These are phyloP conservation scores for Lacerta agilis DNA, from an alignment of 2,797 vertebrate species.

Conservation along the genomic window DNA sequence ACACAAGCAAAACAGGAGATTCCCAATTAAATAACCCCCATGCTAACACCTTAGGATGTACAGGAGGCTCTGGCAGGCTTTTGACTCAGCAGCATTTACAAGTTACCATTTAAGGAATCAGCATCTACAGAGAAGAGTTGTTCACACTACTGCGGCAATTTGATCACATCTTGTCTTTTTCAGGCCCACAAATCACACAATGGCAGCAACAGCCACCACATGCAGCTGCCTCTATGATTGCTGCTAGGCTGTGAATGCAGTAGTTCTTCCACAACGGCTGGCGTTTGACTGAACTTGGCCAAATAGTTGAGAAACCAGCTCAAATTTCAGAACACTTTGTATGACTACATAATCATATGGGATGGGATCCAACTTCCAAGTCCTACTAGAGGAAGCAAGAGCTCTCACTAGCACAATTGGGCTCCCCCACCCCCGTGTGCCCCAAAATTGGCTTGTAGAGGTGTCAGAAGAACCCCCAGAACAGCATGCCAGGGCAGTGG, in stretches of 20 bases:
- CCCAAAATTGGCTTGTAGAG: too few relatives aligned
- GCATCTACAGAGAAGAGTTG: background rate
- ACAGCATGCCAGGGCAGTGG: too few relatives aligned
- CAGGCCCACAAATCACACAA: background rate
- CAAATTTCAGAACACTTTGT: background rate
- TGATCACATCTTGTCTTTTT: background rate
- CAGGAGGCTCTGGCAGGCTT: background rate
- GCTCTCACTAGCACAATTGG: too few relatives aligned
- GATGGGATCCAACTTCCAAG: background rate
- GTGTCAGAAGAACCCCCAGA: too few relatives aligned
- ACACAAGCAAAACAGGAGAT: background rate
- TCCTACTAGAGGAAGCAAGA: too few relatives aligned
- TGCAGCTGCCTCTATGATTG: background rate
- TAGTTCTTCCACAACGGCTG: background rate
- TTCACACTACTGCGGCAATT: background rate
- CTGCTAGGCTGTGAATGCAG: background rate
- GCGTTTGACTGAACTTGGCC: background rate
- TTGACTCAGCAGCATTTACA: background rate
- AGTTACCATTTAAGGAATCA: background rate
- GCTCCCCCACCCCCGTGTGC: too few relatives aligned
- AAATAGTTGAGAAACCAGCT: background rate
- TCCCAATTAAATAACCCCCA: background rate
- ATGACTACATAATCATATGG: background rate
- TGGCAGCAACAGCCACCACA: background rate
- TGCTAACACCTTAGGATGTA: background rate